Base-by-base conservation (phyloP, 2,113 vertebrate genomes). In the Garra rufa region DNA sequence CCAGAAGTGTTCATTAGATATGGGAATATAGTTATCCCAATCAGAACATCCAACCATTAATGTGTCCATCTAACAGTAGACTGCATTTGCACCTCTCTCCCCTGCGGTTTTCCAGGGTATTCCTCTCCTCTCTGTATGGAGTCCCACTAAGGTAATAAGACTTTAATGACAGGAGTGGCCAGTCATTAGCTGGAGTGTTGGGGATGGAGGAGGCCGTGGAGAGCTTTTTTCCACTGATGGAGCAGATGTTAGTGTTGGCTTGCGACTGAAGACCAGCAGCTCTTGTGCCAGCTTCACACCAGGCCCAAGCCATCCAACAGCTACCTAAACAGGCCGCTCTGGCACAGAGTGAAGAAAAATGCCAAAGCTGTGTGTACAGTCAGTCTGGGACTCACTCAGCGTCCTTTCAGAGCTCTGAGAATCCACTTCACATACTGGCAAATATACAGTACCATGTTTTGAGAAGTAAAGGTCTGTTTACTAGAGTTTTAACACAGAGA, bases 241-340 rank as follows among this genome's bases (percentile, higher is more conserved):
- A 88, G 84, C 74, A 89, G 93, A 93, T 94, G 93, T 93, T 94
- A 89, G 90, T 89, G 89, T 93, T 94, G 93, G 92, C 92, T 85
- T 69, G 65, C 19, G 73, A 73, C 83, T 85, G 88, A 83, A 84
- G 87, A 80, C 38, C 83, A 78, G 76, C 61, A 76, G 6, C 77
- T 59, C 86, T 69, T 82, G 88, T 89, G 92, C 91, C 93, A 93
- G 89, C 82, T 85, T 90, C 89, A 90, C 91, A 88, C 86, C 88
- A 75, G 82, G 90, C 86, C 90, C 91, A 89, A 89, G 89, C 93
- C 92, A 92, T 90, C 88, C 91, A 91, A 86, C 92, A 93, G 92
- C 92, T 92, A 91, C 88, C 90, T 90, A 92, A 93, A 92, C 87
- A 90, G 88, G 86, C 86, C 85, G 79, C 81, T 89, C 81, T 89